Conservation (phyloP, 2,113 vertebrate genomes). For the Campylomormyrus numenius region DNA sequence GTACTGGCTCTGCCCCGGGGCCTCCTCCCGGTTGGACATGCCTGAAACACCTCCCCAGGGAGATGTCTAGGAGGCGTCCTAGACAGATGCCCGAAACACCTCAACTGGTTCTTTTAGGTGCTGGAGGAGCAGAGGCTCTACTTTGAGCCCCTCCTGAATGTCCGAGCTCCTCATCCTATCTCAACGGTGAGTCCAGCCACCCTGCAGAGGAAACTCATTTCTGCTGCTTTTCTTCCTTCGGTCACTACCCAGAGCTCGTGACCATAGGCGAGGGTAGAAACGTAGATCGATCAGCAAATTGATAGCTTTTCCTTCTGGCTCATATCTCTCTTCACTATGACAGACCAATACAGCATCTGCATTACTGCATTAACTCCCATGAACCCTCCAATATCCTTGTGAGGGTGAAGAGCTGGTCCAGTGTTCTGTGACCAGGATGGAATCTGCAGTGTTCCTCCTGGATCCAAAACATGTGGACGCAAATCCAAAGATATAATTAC, state of each 20-base stretch:
- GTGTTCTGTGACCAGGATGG: not conserved
- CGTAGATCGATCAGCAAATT: not conserved
- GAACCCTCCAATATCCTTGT: not conserved
- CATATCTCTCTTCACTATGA: not conserved
- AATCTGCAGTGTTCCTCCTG: not conserved
- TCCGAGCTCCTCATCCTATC: not conserved
- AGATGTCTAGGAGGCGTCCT: not conserved
- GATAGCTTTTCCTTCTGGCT: not conserved
- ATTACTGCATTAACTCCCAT: not conserved
- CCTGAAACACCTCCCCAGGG: not conserved
- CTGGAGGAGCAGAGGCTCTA: not conserved
- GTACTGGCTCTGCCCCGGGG: not conserved
- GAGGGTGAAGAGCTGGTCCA: not conserved
- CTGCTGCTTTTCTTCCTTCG: not conserved
- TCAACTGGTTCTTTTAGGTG: not conserved
- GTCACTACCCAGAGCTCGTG: not conserved
- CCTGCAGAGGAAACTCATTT: not conserved
- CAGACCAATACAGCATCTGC: not conserved
- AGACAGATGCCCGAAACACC: not conserved
- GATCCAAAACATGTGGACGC: not conserved
- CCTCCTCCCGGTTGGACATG: not conserved
- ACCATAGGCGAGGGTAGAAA: not conserved
- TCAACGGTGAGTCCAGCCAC: not conserved
- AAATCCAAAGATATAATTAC: not conserved
- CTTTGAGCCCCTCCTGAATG: not conserved